Evolutionary conservation across 2,113 vertebrate genomes (phyloP), one percentile per base, ranked within the genome.

Genomic region (Heterotilapia buettikoferi): DNA sequence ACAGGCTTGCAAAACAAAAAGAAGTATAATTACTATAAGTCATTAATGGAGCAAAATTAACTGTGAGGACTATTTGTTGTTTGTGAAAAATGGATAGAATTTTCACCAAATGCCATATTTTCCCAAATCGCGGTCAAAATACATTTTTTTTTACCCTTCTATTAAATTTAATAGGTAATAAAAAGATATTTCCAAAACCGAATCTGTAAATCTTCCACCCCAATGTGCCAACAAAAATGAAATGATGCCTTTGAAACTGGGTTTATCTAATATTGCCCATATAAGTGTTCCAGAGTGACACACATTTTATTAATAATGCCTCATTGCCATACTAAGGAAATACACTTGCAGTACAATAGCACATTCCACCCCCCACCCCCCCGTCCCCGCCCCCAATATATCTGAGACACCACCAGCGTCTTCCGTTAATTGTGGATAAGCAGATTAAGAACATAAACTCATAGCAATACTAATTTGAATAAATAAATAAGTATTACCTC

Each of bases 361-460:
- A 33, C 16, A 10, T 33, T 33, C 57, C 57, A 31, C 14, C 26
- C 26, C 13, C 13, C 6, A 1, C 2, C 56, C 13, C 56, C 2
- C 0, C 26, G 7, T 9, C 57, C 56, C 57, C 57, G 2, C 29
- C 59, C 59, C 59, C 59, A 63, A 63, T 14, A 63, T 63, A 63
- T 68, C 19, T 14, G 11, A 38, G 36, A 40, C 36, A 40, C 36
- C 63, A 24, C 3, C 33, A 43, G 66, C 5, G 12, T 71, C 38
- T 43, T 40, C 38, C 7, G 7, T 24, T 45, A 73, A 38, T 21
- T 66, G 61, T 38, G 6, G 19, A 66, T 76, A 76, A 19, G 21
- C 14, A 76, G 68, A 11, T 7, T 47, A 76, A 76, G 24, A 45
- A 76, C 21, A 76, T 76, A 76, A 47, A 47, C 43, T 43, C 66